A percentile compares a stretch with the other conserved stretches of the same genome.
These are phyloP conservation scores for Phoeniculus purpureus DNA, from an alignment of 2,797 vertebrate genomes.

Conservation along the genomic window DNA sequence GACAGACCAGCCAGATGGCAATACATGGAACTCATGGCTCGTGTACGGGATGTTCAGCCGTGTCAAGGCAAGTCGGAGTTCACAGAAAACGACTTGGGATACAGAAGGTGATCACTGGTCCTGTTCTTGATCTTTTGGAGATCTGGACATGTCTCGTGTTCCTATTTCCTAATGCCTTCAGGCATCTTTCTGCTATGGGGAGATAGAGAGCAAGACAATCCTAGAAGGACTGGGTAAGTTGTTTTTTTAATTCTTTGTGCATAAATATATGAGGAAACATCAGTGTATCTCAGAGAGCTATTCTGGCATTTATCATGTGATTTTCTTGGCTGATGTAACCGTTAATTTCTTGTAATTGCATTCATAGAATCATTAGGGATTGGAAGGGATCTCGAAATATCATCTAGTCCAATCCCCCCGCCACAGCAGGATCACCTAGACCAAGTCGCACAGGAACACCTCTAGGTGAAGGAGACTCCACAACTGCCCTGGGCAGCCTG, in stretches of 20 bases:
- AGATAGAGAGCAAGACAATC: neutral
- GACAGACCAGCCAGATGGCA: neutral
- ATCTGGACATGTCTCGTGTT: neutral
- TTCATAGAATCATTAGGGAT: neutral
- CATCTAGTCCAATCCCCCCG: too few relatives aligned
- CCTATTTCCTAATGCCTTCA: neutral
- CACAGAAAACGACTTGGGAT: neutral
- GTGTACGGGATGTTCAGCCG: neutral
- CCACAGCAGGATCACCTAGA: too few relatives aligned
- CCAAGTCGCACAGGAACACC: too few relatives aligned
- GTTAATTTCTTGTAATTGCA: neutral
- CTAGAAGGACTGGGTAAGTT: neutral
- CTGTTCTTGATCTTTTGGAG: neutral
- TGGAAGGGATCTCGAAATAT: too few relatives aligned
- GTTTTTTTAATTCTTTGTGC: neutral
- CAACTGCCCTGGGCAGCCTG: too few relatives aligned
- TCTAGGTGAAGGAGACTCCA: too few relatives aligned
- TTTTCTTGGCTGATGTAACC: neutral
- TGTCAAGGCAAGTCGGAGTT: neutral
- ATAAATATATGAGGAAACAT: neutral
- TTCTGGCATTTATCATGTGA: neutral
- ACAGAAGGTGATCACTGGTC: neutral
- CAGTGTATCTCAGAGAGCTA: neutral
- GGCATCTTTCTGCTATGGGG: neutral
- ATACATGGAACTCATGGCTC: neutral